Evolutionary conservation across 2,888 invertebrate genomes (phyloP), one percentile per base, ranked within the genome.

Genomic region (Epicampocera succincta): DNA sequence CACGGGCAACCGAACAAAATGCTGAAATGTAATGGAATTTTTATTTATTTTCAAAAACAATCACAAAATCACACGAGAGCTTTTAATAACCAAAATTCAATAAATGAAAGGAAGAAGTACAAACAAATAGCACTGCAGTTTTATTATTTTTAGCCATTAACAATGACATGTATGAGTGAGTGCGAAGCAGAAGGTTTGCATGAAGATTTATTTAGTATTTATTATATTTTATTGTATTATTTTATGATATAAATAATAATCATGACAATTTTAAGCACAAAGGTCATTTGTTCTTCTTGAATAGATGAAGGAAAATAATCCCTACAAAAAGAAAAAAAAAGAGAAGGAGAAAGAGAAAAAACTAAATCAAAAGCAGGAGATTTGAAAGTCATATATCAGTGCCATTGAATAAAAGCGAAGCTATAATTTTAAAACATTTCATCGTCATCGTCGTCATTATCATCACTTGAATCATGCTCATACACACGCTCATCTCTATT

Each of bases 211-310:
- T 72, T 72, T 54, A 60, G 56, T 60, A 44, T 75, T 63, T 63
- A 63, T 54, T 54, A 46, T 46, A 68, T 77, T 66, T 71, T 69
- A 74, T 82, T 79, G 78, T 79, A 75, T 71, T 78, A 78, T 75
- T 78, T 79, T 46, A 75, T 21, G 74, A 82, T 25, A 46, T 79
- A 82, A 75, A 82, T 82, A 79, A 82, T 82, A 82, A 79, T 82
- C 69, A 82, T 78, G 82, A 79, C 82, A 79, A 78, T 82, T 60
- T 75, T n/a, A 46, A 78, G 65, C 65, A 66, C 66, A 78, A 74
- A 78, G 82, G 78, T 82, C 74, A 82, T 78, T 74, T 74, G 74
- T 78, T 74, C 74, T 25, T 42, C 21, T 40, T 12, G 42, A 48
- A 48, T 29, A 61, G 65, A 54, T 54, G 60, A 46, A 56, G 21